Conservation (phyloP, 2,113 vertebrate genomes). For the Tetraodon nigroviridis region DNA sequence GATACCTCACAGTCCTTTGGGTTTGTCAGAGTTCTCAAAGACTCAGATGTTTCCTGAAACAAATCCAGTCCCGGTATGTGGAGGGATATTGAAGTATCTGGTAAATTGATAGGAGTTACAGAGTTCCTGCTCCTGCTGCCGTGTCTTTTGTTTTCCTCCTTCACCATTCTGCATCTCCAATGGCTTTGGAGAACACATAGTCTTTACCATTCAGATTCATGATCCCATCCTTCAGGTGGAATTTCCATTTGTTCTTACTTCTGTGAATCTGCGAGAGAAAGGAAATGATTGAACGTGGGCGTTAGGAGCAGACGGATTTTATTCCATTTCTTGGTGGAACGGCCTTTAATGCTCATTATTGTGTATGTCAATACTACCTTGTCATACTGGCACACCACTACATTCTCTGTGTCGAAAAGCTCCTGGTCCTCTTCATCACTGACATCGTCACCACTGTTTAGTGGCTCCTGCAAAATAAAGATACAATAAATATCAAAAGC, state of each 20-base stretch:
- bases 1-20: constrained; percentile 63
- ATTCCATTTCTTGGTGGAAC: constrained; percentile 19
- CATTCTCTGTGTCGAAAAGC: constrained; percentile 97
- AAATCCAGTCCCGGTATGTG: constrained; percentile 67
- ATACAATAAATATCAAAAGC: background rate
- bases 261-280: constrained; percentile 88
- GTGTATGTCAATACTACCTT: constrained; percentile 74
- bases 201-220: constrained; percentile 99
- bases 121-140: constrained; percentile 44
- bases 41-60: constrained; percentile 78
- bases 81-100: constrained; percentile 76
- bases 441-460: constrained; percentile 96
- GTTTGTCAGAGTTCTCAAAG: constrained; percentile 78
- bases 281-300: constrained; percentile 38
- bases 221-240: constrained; percentile 99
- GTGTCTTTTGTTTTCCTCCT: constrained; percentile 19
- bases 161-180: constrained; percentile 98
- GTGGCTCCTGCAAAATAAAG: constrained; percentile 80
- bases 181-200: constrained; percentile 99
- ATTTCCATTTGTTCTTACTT: constrained; percentile 99
- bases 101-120: constrained; percentile 56
- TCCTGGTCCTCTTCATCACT: constrained; percentile 97
- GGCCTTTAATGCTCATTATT: background rate
- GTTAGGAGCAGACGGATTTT: constrained; percentile 31
- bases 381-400: constrained; percentile 98